Conservation (phyloP, 2,113 vertebrate species). For the Aythya baeri region DNA sequence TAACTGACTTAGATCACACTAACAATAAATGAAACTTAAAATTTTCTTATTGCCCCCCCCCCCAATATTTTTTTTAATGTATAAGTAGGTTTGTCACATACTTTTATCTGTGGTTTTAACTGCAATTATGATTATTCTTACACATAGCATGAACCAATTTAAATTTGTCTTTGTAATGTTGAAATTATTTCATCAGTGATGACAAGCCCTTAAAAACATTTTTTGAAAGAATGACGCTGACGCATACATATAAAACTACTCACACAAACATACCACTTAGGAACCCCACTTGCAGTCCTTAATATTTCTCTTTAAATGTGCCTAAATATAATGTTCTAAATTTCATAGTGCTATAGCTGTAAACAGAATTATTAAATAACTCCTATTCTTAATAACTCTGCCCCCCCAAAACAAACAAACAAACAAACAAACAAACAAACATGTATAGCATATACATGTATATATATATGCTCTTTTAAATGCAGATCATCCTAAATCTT, state of each 20-base stretch:
- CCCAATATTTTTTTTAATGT: background rate
- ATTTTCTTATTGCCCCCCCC: background rate
- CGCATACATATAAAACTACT: no score
- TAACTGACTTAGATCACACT: background rate
- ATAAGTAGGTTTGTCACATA: background rate
- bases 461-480: background rate
- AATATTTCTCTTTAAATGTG: background rate
- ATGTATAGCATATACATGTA: no score
- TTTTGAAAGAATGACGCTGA: background rate
- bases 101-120: background rate
- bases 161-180: background rate
- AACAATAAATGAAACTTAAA: background rate
- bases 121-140: background rate
- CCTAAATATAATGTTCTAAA: background rate
- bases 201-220: background rate
- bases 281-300: background rate
- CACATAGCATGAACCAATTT: background rate
- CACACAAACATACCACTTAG: background rate
- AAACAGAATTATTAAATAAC: background rate
- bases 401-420: no score
- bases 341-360: background rate
- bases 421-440: no score
- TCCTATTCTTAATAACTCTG: background rate
- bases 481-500: background rate
- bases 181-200: background rate